Evolutionary conservation across 2,888 invertebrate genomes (phyloP).

Genomic region (Mongoloraphidia duomilia): DNA sequence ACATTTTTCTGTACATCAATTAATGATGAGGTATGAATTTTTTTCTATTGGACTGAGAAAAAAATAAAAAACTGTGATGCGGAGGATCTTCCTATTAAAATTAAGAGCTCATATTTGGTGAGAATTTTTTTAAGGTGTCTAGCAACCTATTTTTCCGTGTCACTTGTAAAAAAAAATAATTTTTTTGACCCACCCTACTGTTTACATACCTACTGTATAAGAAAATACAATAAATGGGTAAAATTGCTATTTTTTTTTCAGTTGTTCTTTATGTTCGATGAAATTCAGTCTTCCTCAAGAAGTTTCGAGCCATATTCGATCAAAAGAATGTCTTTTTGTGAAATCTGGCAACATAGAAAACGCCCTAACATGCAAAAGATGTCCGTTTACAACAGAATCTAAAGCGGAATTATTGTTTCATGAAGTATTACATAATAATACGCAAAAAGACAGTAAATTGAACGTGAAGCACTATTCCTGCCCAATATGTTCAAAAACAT

Average conservation of each 20-base stretch:
- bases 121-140: no score
- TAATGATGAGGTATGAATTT: no score
- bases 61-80: no score
- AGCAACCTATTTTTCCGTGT: neutral
- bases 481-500: constrained; percentile 49
- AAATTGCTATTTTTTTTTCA: constrained; percentile 23
- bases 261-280: constrained; percentile 58
- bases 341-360: constrained; percentile 9
- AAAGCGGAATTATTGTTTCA: constrained; percentile 62
- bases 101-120: no score
- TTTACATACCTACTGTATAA: no score
- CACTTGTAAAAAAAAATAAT: neutral
- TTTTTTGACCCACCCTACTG: no score
- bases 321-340: constrained; percentile 38
- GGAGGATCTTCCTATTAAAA: no score
- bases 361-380: constrained; percentile 37
- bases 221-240: neutral
- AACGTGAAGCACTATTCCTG: constrained; percentile 40
- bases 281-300: constrained; percentile 59
- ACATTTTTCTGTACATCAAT: no score
- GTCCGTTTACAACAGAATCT: constrained; percentile 45
- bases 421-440: constrained; percentile 47
- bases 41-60: no score
- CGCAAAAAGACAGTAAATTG: constrained; percentile 23
- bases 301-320: constrained; percentile 53